Conservation (phyloP, 2,888 invertebrate genomes). For the Trachelus tabidus region DNA sequence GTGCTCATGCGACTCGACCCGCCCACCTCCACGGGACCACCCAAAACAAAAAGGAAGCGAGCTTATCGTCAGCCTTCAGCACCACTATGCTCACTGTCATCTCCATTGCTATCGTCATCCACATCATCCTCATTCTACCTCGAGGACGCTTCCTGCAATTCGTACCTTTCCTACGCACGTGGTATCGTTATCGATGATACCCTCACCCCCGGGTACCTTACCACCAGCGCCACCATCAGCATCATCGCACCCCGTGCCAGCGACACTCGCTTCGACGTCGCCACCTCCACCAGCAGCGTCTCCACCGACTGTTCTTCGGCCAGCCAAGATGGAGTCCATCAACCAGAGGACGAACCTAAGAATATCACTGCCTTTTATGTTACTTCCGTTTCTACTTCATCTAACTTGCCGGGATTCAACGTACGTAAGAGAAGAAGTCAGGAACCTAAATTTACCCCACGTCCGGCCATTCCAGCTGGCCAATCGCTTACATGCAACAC, state of each 20-base stretch:
- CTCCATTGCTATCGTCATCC: constrained; percentile 8
- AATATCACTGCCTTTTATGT: constrained; percentile 43
- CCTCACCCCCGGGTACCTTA: constrained; percentile 9
- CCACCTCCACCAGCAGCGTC: constrained; percentile 49
- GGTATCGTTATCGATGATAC: background rate
- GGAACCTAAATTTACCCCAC: background rate
- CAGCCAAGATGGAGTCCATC: constrained; percentile 47
- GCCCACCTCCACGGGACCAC: constrained; percentile 52
- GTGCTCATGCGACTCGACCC: constrained; percentile 59
- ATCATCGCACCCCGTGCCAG: constrained; percentile 45
- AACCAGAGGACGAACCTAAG: constrained; percentile 57
- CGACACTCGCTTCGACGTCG: background rate
- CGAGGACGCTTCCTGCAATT: background rate
- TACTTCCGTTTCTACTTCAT: constrained; percentile 23
- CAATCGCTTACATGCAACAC: constrained; percentile 6
- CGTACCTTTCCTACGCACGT: background rate
- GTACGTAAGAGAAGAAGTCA: background rate
- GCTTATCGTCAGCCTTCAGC: constrained; percentile 10
- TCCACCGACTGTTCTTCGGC: background rate
- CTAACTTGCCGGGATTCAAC: background rate
- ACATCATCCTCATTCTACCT: constrained; percentile 1
- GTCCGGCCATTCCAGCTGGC: constrained; percentile 3
- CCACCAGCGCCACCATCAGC: constrained; percentile 26
- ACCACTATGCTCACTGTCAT: constrained; percentile 9
- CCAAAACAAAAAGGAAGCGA: constrained; percentile 36